These are phyloP conservation scores for Lagodon rhomboides DNA, from an alignment of 2,797 vertebrate species.

Conservation along the genomic window DNA sequence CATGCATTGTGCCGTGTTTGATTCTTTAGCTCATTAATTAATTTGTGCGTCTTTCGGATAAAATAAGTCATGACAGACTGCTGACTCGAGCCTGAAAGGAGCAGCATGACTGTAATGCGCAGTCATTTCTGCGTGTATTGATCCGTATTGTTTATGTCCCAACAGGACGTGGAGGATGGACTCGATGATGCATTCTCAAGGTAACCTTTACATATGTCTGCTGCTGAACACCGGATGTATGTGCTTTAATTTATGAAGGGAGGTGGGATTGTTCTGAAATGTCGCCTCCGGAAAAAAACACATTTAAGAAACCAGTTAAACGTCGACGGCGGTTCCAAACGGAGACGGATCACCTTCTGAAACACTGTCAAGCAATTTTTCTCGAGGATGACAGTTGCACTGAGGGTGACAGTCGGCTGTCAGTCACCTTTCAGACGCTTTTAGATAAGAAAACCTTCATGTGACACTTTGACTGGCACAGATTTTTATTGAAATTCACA, in stretches of 20 bases:
- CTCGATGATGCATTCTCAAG: conserved; percentile 87
- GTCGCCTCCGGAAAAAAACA: not conserved
- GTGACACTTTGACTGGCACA: conserved; percentile 38
- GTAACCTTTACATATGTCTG: conserved; percentile 74
- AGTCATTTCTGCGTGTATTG: conserved; percentile 28
- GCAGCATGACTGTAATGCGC: conserved; percentile 14
- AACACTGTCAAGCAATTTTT: not conserved
- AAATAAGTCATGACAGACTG: conserved; percentile 19
- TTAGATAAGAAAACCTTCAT: conserved; percentile 3
- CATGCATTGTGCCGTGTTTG: not conserved
- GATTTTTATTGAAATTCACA: conserved; percentile 15
- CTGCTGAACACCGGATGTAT: not conserved
- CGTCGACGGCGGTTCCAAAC: not conserved
- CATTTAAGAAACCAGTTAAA: not conserved
- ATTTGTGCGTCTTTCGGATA: conserved; percentile 15
- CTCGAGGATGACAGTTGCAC: conserved; percentile 1
- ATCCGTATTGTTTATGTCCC: conserved; percentile 57
- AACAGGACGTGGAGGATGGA: conserved; percentile 89
- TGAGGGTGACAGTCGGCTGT: conserved; percentile 33
- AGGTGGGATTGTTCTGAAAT: conserved; percentile 9
- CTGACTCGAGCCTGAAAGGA: conserved; percentile 18
- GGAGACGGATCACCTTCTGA: not conserved
- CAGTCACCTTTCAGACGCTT: conserved; percentile 14
- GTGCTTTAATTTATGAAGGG: not conserved
- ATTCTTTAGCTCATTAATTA: not conserved